These are phyloP conservation scores for Meles meles DNA, from an alignment of 2,113 vertebrate species.

Conservation along the genomic window DNA sequence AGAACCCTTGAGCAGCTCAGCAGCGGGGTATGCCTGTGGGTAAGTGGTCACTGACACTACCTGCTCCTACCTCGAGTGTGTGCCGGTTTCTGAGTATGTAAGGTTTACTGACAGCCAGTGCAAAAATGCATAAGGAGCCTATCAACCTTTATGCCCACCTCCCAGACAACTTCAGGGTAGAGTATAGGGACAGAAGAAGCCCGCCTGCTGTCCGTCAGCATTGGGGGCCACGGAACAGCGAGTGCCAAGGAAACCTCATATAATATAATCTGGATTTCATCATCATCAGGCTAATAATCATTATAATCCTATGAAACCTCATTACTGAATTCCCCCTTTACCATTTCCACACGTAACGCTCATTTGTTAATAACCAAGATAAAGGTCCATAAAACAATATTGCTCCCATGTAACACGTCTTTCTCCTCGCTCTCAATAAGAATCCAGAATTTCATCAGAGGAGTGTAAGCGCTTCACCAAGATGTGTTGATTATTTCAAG, in stretches of 20 bases:
- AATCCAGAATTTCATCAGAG: constrained; percentile 61
- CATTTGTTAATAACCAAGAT: constrained; percentile 71
- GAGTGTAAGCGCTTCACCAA: constrained; percentile 27
- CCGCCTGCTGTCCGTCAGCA: not conserved
- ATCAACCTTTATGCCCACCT: not conserved
- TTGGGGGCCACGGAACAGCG: not conserved
- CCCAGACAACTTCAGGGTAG: not conserved
- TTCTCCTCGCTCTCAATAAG: constrained; percentile 49
- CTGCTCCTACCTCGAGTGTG: not conserved
- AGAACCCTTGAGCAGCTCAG: not conserved
- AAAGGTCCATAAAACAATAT: constrained; percentile 73
- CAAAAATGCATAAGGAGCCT: not conserved
- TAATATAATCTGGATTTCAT: constrained; percentile 4
- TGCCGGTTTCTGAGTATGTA: not conserved
- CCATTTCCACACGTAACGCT: constrained; percentile 23
- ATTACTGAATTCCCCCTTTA: constrained; percentile 61
- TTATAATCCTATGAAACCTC: constrained; percentile 59
- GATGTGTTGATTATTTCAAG: constrained; percentile 67
- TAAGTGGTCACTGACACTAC: not conserved
- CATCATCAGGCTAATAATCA: constrained; percentile 53
- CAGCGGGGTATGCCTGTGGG: not conserved
- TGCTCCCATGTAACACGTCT: constrained; percentile 60
- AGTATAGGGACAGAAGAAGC: not conserved
- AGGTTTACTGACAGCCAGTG: not conserved
- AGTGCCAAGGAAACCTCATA: not conserved